phyloP scores from a whole-genome alignment of 2,797 vertebrate genomes.

The Myripristis murdjan region DNA sequence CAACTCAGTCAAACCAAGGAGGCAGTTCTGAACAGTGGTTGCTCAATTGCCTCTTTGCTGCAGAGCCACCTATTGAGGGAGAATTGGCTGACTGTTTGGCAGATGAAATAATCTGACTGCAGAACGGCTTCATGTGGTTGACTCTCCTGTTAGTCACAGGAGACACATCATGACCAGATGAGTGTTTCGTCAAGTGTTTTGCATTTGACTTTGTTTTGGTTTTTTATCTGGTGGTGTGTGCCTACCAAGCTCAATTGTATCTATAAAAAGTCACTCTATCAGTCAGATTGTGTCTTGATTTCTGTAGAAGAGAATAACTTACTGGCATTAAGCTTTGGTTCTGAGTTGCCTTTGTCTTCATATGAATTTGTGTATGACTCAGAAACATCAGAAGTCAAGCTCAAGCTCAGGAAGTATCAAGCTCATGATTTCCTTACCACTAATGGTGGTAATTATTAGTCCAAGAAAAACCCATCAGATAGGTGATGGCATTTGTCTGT shows the following conservation, averaged over 20 bases:
- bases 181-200: slow-evolving; percentile 46
- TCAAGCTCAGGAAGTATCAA: slow-evolving; percentile 39
- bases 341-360: slow-evolving; percentile 39
- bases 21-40: slow-evolving; percentile 26
- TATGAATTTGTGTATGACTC: slow-evolving; percentile 58
- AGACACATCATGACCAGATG: slow-evolving; percentile 42
- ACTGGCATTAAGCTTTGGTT: slow-evolving; percentile 48
- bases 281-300: slow-evolving; percentile 50
- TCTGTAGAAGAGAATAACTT: slow-evolving; percentile 56
- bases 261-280: slow-evolving; percentile 62
- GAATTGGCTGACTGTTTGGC: slow-evolving; percentile 41
- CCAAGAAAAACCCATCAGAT: slow-evolving; percentile 41
- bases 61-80: slow-evolving; percentile 28
- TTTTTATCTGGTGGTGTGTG: slow-evolving; percentile 59
- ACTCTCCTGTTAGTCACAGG: slow-evolving; percentile 33
- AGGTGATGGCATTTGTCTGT: slow-evolving; percentile 34
- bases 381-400: slow-evolving; percentile 54
- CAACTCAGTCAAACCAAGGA: slow-evolving; percentile 26
- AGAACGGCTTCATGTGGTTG: slow-evolving; percentile 38
- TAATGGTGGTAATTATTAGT: too few species aligned
- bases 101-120: slow-evolving; percentile 48
- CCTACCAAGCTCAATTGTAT: slow-evolving; percentile 43
- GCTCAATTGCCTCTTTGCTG: slow-evolving; percentile 19
- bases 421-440: too few species aligned
- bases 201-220: slow-evolving; percentile 45